Evolutionary conservation across 2,888 invertebrate species (phyloP).

Genomic region (Callyntrura guangdongensis): DNA sequence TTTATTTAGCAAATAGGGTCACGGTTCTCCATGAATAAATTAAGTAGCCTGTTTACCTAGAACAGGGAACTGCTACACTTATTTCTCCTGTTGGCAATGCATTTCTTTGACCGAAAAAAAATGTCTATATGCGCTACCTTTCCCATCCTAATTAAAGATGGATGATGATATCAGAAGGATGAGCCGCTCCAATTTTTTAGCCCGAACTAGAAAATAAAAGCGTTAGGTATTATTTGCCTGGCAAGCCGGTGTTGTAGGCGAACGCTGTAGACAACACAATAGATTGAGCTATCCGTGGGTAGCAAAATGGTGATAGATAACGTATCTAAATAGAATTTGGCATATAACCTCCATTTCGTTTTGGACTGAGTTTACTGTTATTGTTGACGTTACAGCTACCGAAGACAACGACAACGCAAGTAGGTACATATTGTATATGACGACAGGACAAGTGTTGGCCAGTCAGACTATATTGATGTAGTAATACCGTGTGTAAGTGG

Average conservation of each 20-base stretch:
- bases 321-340: background rate
- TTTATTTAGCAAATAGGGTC: constrained; percentile 45
- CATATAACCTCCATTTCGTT: background rate
- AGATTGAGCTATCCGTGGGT: background rate
- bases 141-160: constrained; percentile 43
- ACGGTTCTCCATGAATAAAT: constrained; percentile 56
- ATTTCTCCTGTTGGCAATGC: background rate
- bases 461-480: background rate
- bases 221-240: background rate
- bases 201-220: background rate
- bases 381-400: background rate
- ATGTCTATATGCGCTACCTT: background rate
- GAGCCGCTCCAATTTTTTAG: constrained; percentile 16
- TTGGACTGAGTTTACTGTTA: background rate
- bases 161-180: constrained; percentile 3
- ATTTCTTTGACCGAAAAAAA: background rate
- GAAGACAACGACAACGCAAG: too few relatives aligned
- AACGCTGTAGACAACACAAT: background rate
- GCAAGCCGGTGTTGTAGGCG: background rate
- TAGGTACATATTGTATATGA: too few relatives aligned
- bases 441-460: too few relatives aligned
- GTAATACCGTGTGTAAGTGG: background rate
- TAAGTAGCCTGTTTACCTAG: background rate
- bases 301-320: constrained; percentile 2
- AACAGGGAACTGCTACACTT: background rate